Base-by-base conservation (phyloP, 2,888 invertebrate genomes). In the Cheilosia scutellata region DNA sequence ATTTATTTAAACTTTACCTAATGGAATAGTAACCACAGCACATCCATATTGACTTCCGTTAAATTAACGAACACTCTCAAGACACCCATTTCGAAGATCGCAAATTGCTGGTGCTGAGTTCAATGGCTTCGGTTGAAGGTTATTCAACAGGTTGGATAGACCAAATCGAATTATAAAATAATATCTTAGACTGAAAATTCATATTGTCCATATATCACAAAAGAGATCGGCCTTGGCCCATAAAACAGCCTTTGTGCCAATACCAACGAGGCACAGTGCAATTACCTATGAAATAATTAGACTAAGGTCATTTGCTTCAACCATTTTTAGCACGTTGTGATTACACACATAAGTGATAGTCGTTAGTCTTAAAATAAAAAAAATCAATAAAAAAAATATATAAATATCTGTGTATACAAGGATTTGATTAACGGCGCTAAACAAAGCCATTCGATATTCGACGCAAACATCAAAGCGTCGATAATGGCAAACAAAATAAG, bases 401-500 rank as follows among this genome's bases (percentile, higher is more conserved):
- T 37, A 9, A 4, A 3, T 1, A 37, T 9, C 0, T 11, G 37
- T 37, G 37, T 37, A 37, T 11, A 37, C 11, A 4, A 11, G 4
- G 53, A 13, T 13, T 51, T 47, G 47, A 49, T 16, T 20, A 40
- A 20, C 20, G 16, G 29, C 16, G 31, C 57, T 57, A 47, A 70
- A 57, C 58, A 44, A 37, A 33, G 31, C 49, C 7, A 71, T 71
- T 58, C 37, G 37, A 71, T 51, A 11, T n/a, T 42, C 42, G 13
- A 53, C 29, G 31, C 31, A 13, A 72, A 62, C 62, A 72, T 72
- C 42, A 72, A 72, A 72, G 72, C 58, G 20, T 9, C 33, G 27
- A 20, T 20, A 20, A 55, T 20, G 40, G 13, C 33, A 70, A 70
- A 3, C 16, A 58, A 70, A 70, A 33, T 9, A 11, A 20, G 5